Percentiles rank a stretch among this genome's conserved stretches.
phyloP scores from a whole-genome alignment of 2,888 invertebrate species.

The Clistopyga incitator region DNA sequence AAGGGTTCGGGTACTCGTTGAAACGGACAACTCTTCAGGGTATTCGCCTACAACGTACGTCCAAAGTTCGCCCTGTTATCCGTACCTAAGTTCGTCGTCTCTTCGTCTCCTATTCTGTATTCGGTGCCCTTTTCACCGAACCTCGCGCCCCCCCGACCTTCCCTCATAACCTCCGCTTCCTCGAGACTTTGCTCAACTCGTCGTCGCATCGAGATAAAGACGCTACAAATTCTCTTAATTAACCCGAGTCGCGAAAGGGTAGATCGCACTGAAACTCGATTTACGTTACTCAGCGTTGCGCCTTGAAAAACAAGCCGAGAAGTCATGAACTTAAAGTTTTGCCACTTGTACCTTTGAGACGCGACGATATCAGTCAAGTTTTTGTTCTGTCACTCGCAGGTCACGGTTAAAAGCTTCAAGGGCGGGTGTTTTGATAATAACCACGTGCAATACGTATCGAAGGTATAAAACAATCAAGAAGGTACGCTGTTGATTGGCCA shows the following conservation, averaged over 20 bases:
- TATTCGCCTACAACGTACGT: conserved; percentile 30
- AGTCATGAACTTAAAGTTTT: neutral
- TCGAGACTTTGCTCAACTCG: conserved; percentile 2
- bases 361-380: neutral
- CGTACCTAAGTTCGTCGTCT: conserved; percentile 26
- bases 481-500: conserved; percentile 27
- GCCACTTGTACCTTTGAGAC: neutral
- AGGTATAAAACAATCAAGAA: conserved; percentile 19
- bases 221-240: conserved; percentile 29
- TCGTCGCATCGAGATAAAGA: conserved; percentile 25
- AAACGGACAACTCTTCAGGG: conserved; percentile 39
- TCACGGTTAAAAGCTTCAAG: neutral
- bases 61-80: conserved; percentile 35
- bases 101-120: neutral
- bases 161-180: neutral
- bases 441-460: neutral
- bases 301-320: neutral
- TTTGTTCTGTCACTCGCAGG: conserved; percentile 10
- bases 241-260: conserved; percentile 6
- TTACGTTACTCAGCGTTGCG: neutral
- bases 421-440: neutral
- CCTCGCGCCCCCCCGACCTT: neutral
- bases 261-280: conserved; percentile 2
- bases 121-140: neutral
- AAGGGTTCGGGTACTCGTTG: conserved; percentile 10